Conservation (phyloP, 2,113 vertebrate species). For the Phyllostomus hastatus region DNA sequence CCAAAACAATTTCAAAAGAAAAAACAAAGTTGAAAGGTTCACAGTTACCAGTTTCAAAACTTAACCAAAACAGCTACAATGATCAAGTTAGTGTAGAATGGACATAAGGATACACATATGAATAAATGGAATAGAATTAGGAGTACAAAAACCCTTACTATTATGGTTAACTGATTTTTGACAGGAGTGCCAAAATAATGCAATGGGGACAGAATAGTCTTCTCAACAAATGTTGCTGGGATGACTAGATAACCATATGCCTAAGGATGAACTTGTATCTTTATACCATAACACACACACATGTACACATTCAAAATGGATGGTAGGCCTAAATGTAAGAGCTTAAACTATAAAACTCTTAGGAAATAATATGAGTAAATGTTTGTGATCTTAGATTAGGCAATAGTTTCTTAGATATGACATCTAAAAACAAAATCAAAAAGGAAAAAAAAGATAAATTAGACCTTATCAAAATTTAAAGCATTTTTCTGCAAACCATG, state of each 20-base stretch:
- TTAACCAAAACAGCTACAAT: neutral
- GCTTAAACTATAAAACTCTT: neutral
- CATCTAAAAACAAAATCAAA: neutral
- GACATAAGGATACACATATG: neutral
- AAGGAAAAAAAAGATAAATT: neutral
- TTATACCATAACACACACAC: neutral
- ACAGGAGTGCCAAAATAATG: neutral
- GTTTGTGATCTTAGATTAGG: neutral
- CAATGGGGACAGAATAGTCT: neutral
- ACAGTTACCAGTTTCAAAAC: neutral
- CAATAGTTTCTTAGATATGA: neutral
- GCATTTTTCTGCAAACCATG: neutral
- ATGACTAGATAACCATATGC: neutral
- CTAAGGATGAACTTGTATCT: neutral
- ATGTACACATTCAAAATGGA: neutral
- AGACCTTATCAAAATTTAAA: neutral
- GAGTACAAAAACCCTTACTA: neutral
- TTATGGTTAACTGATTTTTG: conserved; percentile 34
- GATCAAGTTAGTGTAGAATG: neutral
- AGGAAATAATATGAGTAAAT: neutral
- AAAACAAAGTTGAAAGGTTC: neutral
- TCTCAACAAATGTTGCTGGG: neutral
- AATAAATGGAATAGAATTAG: neutral
- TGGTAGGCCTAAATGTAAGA: neutral
- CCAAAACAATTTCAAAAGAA: neutral